A percentile compares a stretch with the other conserved stretches of the same genome.
These are phyloP conservation scores for Trematocara zebra DNA, from an alignment of 2,113 vertebrate genomes.

Conservation along the genomic window DNA sequence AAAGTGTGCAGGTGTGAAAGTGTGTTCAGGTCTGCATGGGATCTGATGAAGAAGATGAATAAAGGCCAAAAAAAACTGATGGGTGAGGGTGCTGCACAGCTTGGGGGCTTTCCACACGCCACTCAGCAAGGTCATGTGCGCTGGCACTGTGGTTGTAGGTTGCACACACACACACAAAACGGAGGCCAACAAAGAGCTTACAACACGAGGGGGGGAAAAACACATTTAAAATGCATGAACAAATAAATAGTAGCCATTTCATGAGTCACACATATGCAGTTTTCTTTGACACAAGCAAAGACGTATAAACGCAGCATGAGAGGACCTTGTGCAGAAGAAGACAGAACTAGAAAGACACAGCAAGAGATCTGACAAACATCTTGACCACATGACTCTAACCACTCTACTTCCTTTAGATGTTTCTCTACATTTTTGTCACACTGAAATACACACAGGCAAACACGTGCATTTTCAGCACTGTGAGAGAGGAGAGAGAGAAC, in stretches of 20 bases:
- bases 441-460: slow-evolving; percentile 4
- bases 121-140: slow-evolving; percentile 66
- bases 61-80: slow-evolving; percentile 4
- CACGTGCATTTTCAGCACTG: not conserved
- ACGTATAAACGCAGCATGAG: not conserved
- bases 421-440: slow-evolving; percentile 61
- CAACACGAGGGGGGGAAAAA: not conserved
- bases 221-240: not conserved
- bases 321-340: not conserved
- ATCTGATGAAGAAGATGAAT: not conserved
- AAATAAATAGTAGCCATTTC: not conserved
- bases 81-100: slow-evolving; percentile 5
- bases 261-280: not conserved
- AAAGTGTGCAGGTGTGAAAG: not conserved
- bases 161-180: not conserved
- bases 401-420: slow-evolving; percentile 64
- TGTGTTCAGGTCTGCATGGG: not conserved
- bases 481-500: not conserved
- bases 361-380: slow-evolving; percentile 62
- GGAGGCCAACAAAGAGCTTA: not conserved
- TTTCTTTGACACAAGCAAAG: not conserved
- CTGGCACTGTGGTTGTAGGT: slow-evolving; percentile 56
- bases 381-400: slow-evolving; percentile 72
- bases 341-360: slow-evolving; percentile 26
- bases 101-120: slow-evolving; percentile 69